Base-by-base conservation (phyloP, 2,888 invertebrate species). In the Hipparchia semele region DNA sequence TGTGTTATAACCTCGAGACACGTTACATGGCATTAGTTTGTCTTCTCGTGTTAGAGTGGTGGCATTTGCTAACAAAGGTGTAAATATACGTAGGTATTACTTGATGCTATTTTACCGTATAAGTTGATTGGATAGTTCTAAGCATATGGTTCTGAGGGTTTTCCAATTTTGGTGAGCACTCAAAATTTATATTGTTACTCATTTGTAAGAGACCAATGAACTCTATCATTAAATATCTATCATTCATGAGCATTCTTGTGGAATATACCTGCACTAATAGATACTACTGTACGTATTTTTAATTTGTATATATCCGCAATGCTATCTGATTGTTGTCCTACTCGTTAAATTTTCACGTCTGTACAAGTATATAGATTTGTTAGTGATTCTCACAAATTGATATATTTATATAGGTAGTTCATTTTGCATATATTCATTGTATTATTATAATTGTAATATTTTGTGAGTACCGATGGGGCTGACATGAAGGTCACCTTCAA, bases 1-100 rank as follows among this genome's bases (percentile, higher is more conserved):
- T 68, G 45, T 72, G 75, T 77, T 76, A 74, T 59, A 58, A 70
- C 70, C 58, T 66, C 62, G 66, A 70, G 66, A 72, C 62, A 64
- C 73, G 73, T 68, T 69, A 68, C 53, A 39, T 39, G 65, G 51
- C 23, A 71, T 69, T 73, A 75, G 70, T 73, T 71, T 58, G 70
- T 61, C n/a, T 54, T 39, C 58, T 73, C 71, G 58, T 56, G 58
- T 67, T 67, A 67, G 46, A 58, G 56, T 62, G 49, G 53, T 53
- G 65, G 51, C 23, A 65, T 65, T 65, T 65, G 53, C 33, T 51
- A 59, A 51, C 68, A 68, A 33, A 68, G 59, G 49, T 59, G 49
- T 49, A 23, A 8, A 58, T 46, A 49, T 46, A 33, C 59, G n/a
- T 54, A 33, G 59, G 23, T 51, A 56, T 53, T 53, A 54, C n/a